A percentile compares a stretch with the other conserved stretches of the same genome.
Conservation (phyloP, 1,140 invertebrate species). For the Zelostemma sp. region DNA sequence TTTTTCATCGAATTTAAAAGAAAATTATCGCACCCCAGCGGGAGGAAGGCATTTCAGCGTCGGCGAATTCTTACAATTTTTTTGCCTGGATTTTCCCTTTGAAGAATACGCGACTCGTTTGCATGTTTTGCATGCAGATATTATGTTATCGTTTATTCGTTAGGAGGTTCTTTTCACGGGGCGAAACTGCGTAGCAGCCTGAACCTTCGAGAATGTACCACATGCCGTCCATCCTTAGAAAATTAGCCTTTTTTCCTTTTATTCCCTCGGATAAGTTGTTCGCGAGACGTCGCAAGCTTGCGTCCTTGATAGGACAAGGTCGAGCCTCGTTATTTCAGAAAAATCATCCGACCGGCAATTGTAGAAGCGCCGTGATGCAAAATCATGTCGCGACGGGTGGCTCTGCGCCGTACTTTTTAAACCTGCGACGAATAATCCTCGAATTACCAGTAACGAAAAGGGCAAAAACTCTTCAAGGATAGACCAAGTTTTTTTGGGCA, state of each 20-base stretch:
- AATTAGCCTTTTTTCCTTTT: constrained; percentile 40
- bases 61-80: too few species aligned
- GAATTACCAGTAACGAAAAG: too few species aligned
- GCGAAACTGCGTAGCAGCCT: constrained; percentile 19
- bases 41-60: too few species aligned
- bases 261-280: constrained; percentile 17
- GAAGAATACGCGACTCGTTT: too few species aligned
- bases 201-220: constrained; percentile 17
- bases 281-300: constrained; percentile 5
- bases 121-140: neutral
- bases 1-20: too few species aligned
- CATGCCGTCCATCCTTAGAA: constrained; percentile 32
- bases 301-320: constrained; percentile 31
- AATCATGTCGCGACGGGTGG: constrained; percentile 12
- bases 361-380: constrained; percentile 17
- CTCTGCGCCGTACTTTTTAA: constrained; percentile 12
- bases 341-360: constrained; percentile 22
- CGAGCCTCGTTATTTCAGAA: constrained; percentile 18
- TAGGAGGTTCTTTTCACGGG: too few species aligned
- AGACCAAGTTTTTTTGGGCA: too few species aligned
- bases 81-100: too few species aligned
- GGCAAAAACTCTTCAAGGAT: too few species aligned
- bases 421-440: neutral
- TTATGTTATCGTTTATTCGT: too few species aligned
- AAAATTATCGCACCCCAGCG: too few species aligned